Base-by-base conservation (phyloP, 2,797 vertebrate species). In the Rhodeus uyekii region DNA sequence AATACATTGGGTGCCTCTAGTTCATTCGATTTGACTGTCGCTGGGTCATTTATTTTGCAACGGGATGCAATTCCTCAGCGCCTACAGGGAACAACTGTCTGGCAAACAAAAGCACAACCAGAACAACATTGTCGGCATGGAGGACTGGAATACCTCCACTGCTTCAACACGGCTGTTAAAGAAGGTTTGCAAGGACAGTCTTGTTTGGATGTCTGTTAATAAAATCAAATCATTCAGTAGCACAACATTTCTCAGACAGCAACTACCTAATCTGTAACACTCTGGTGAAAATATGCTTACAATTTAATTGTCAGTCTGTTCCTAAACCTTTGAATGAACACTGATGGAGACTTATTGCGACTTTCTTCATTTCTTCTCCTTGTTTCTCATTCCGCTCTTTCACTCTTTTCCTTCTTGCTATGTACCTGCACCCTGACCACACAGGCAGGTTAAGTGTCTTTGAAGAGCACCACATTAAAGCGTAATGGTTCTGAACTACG, bases 31-130 rank as follows among this genome's bases (percentile, higher is more conserved):
- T 86, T 85, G 22, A 76, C 76, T 72, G 82, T 86, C 79, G 69
- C 81, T 76, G 85, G 87, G 81, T 84, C 87, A 87, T 88, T 88
- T 88, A 84, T 88, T 87, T 83, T 84, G 67, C 80, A 84, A 64
- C n/a, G 71, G 83, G 80, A 86, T 86, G 68, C 76, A 80, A 84
- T 82, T 86, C 76, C 79, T 86, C 82, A 84, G 75, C 74, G 81
- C 83, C 85, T 85, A 84, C 78, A 78, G 83, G 81, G 71, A 86
- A 80, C 73, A 50, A 80, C 65, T 71, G 82, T 73, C 85, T 84
- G 78, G 82, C 60, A 27, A 65, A 77, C 32, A 81, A 83, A 76
- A 85, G 71, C 36, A 65, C 22, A 76, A 69, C 71, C 73, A 76
- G 16, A 68, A 81, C 48, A 76, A 69, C 72, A 32, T 13, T 82